A percentile compares a stretch with the other conserved stretches of the same genome.
phyloP scores from a whole-genome alignment of 2,797 vertebrate genomes.

The Ispidina picta region DNA sequence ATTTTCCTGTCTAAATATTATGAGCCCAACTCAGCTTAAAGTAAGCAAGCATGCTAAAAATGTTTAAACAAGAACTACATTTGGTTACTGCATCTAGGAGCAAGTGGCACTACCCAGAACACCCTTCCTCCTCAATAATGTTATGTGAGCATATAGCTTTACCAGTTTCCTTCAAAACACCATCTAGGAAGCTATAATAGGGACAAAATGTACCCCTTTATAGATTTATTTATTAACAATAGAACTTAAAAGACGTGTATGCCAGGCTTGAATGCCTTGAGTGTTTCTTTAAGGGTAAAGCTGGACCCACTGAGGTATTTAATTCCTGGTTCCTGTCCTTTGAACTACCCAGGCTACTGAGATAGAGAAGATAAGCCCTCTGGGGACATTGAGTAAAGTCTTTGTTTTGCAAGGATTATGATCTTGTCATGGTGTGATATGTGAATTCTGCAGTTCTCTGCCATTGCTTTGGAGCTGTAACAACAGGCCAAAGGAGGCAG shows the following conservation, averaged over 20 bases:
- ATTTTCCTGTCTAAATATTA: constrained; percentile 68
- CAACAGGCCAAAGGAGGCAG: neutral
- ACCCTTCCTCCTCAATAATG: neutral
- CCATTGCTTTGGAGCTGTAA: neutral
- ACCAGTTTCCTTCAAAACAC: neutral
- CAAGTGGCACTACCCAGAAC: neutral
- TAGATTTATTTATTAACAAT: neutral
- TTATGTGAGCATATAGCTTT: neutral
- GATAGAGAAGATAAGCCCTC: neutral
- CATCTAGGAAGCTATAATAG: neutral
- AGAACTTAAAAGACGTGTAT: neutral
- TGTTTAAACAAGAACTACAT: constrained; percentile 30
- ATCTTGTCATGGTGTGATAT: neutral
- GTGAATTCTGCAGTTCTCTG: neutral
- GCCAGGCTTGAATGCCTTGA: neutral
- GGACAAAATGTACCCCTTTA: neutral
- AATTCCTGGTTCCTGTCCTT: neutral
- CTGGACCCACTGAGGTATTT: neutral
- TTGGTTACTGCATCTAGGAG: constrained; percentile 23
- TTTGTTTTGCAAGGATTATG: neutral
- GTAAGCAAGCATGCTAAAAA: constrained; percentile 45
- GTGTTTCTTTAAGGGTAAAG: neutral
- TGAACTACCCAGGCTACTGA: neutral
- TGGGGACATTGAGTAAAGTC: neutral
- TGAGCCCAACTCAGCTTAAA: constrained; percentile 40